These are phyloP conservation scores for Ammodytes marinus DNA, from an alignment of 2,113 vertebrate species.

Conservation along the genomic window DNA sequence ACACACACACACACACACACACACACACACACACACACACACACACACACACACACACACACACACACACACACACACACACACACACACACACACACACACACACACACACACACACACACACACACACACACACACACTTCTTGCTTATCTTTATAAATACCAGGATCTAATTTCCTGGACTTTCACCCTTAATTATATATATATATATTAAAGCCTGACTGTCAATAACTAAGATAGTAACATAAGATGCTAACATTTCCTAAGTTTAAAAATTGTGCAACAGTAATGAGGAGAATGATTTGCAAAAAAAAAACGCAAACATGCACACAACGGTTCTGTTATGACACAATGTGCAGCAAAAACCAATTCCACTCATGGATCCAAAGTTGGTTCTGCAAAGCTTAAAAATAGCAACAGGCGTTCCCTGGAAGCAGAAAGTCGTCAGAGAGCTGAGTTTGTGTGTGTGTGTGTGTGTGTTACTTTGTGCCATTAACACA, in stretches of 20 bases:
- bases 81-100: neutral
- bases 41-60: no score
- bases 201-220: neutral
- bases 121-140: no score
- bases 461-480: constrained; percentile 12
- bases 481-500: constrained; percentile 30
- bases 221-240: neutral
- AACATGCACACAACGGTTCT: constrained; percentile 1
- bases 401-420: constrained; percentile 57
- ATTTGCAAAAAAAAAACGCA: neutral
- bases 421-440: constrained; percentile 43
- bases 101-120: no score
- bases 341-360: constrained; percentile 45
- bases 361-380: neutral
- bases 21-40: no score
- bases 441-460: neutral
- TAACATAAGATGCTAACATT: constrained; percentile 2
- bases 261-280: neutral
- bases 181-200: neutral
- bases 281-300: neutral
- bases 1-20: constrained; percentile 2
- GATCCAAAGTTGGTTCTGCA: neutral
- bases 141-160: no score
- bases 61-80: neutral
- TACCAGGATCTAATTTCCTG: neutral